Conservation (phyloP, 2,113 vertebrate genomes). For the Albula glossodonta region DNA sequence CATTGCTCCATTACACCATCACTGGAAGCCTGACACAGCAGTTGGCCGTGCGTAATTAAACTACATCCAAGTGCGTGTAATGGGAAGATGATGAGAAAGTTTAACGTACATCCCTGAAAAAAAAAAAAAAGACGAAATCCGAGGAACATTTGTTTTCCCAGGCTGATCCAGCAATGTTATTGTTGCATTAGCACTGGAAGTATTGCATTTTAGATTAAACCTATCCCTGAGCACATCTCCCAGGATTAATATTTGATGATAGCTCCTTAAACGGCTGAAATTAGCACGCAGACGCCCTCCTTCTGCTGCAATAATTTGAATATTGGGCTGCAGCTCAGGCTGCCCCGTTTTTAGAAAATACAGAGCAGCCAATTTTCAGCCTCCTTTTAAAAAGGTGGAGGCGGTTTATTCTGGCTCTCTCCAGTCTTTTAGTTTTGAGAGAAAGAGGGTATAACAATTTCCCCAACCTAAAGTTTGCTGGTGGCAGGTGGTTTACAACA, state of each 20-base stretch:
- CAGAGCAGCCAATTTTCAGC: background rate
- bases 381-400: background rate
- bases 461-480: background rate
- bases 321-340: background rate
- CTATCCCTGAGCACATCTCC: constrained; percentile 7
- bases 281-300: background rate
- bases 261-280: constrained; percentile 11
- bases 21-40: background rate
- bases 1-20: background rate
- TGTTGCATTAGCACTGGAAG: constrained; percentile 55
- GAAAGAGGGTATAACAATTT: background rate
- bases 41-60: background rate
- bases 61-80: background rate
- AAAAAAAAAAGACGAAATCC: background rate
- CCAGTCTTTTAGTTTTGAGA: background rate
- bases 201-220: constrained; percentile 17
- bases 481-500: too few relatives aligned
- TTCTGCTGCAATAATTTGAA: constrained; percentile 10
- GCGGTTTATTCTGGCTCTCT: background rate
- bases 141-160: background rate
- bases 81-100: background rate
- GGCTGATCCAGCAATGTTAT: constrained; percentile 36
- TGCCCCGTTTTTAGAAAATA: background rate
- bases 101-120: background rate
- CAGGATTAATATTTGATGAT: constrained; percentile 26